phyloP scores from a whole-genome alignment of 35 echinoderm and acorn worm genomes.

The Apostichopus californicus region DNA sequence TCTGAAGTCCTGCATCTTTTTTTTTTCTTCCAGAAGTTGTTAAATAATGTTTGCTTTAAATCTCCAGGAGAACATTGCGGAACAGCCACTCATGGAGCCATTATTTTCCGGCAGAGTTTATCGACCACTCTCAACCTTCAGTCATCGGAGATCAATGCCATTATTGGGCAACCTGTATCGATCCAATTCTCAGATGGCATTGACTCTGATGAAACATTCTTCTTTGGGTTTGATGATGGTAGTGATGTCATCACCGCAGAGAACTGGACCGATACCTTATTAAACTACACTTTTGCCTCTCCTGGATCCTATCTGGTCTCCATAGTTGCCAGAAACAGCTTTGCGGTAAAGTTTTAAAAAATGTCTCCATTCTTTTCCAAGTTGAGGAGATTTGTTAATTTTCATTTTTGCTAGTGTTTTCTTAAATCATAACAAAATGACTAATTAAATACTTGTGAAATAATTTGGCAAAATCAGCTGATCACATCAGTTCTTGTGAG shows the following conservation, averaged over 20 bases:
- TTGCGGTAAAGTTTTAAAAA: conserved; percentile 10
- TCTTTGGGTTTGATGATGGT: conserved; percentile 50
- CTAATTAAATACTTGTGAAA: too few species aligned
- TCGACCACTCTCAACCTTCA: neutral
- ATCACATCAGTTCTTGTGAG: too few species aligned
- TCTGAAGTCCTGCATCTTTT: too few species aligned
- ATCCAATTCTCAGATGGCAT: conserved; percentile 17
- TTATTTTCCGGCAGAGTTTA: conserved; percentile 30
- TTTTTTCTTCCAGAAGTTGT: too few species aligned
- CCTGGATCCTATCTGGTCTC: conserved; percentile 51
- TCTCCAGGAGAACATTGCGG: conserved; percentile 56
- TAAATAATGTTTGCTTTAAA: neutral
- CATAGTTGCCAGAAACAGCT: conserved; percentile 45
- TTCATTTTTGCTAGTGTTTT: neutral
- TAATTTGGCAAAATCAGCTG: too few species aligned
- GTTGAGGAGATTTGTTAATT: too few species aligned
- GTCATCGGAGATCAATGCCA: conserved; percentile 6
- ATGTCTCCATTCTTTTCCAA: neutral
- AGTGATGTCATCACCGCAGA: neutral
- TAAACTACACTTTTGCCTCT: conserved; percentile 3
- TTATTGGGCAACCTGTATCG: conserved; percentile 30
- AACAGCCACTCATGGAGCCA: conserved; percentile 44
- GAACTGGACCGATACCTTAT: neutral
- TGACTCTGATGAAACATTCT: conserved; percentile 44
- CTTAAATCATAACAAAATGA: neutral